A percentile compares a stretch with the other conserved stretches of the same genome.
Evolutionary conservation across 2,113 vertebrate species (phyloP).

Genomic region (Trinectes maculatus): DNA sequence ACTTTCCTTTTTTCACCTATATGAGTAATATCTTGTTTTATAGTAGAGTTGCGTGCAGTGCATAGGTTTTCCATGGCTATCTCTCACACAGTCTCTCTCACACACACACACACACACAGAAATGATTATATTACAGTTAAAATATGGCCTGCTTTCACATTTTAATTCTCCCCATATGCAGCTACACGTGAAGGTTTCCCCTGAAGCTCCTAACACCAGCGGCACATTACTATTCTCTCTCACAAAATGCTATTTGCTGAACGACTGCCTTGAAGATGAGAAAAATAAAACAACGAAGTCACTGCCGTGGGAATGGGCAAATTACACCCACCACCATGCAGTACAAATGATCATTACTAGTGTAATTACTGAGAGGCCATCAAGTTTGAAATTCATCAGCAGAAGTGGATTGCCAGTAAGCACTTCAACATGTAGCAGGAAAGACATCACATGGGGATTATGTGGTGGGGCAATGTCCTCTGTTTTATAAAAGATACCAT

Average conservation of each 20-base stretch:
- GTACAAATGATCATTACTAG: conserved; percentile 71
- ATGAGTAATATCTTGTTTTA: background rate
- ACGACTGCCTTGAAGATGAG: conserved; percentile 52
- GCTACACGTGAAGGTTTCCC: conserved; percentile 3
- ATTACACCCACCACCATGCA: conserved; percentile 63
- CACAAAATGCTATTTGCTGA: conserved; percentile 59
- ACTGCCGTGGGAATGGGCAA: conserved; percentile 48
- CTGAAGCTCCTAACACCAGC: conserved; percentile 24
- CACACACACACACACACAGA: background rate
- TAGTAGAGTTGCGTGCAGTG: background rate
- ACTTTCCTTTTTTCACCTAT: background rate
- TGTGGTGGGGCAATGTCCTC: conserved; percentile 37
- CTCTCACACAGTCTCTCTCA: background rate
- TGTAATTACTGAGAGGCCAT: conserved; percentile 67
- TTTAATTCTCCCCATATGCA: conserved; percentile 38
- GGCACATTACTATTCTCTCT: conserved; percentile 17
- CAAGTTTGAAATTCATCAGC: conserved; percentile 66
- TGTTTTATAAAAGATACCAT: conserved; percentile 27
- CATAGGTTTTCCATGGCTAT: background rate
- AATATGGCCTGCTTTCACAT: conserved; percentile 3
- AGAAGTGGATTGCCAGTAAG: conserved; percentile 68
- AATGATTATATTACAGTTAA: background rate
- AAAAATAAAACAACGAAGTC: conserved; percentile 58
- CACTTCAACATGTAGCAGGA: conserved; percentile 41
- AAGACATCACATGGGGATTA: conserved; percentile 47